These are phyloP conservation scores for Metopolophium dirhodum DNA, from an alignment of 1,140 invertebrate species.

Conservation along the genomic window DNA sequence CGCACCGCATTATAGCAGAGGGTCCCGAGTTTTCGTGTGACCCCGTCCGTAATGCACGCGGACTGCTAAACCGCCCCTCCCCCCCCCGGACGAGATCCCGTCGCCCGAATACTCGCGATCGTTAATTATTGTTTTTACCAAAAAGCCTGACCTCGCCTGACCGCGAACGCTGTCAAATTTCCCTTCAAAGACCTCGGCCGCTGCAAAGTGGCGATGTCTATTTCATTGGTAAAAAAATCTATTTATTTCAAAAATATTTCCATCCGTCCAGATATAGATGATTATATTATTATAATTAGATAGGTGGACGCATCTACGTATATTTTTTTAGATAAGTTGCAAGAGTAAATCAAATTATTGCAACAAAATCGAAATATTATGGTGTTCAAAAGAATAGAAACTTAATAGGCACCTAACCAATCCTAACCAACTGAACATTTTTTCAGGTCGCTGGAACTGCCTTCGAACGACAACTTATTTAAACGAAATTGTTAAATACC, in stretches of 20 bases:
- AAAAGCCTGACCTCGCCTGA: too few relatives aligned
- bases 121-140: neutral
- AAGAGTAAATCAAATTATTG: slow-evolving; percentile 1
- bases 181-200: too few relatives aligned
- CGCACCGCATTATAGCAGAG: neutral
- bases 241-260: neutral
- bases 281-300: too few relatives aligned
- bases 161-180: too few relatives aligned
- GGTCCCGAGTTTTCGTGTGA: neutral
- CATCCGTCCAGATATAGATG: neutral
- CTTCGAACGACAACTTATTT: slow-evolving; percentile 7
- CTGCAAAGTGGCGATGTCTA: neutral
- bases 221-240: neutral
- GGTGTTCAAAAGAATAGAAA: neutral
- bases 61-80: too few relatives aligned
- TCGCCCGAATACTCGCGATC: neutral
- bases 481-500: slow-evolving; percentile 25
- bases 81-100: neutral
- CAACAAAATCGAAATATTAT: neutral
- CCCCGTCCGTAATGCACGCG: neutral
- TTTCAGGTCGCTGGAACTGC: neutral
- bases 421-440: neutral
- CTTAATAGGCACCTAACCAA: neutral
- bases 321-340: too few relatives aligned
- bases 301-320: neutral